Evolutionary conservation across 2,113 vertebrate genomes (phyloP), one percentile per base, ranked within the genome.

Genomic region (Nycticebus coucang): DNA sequence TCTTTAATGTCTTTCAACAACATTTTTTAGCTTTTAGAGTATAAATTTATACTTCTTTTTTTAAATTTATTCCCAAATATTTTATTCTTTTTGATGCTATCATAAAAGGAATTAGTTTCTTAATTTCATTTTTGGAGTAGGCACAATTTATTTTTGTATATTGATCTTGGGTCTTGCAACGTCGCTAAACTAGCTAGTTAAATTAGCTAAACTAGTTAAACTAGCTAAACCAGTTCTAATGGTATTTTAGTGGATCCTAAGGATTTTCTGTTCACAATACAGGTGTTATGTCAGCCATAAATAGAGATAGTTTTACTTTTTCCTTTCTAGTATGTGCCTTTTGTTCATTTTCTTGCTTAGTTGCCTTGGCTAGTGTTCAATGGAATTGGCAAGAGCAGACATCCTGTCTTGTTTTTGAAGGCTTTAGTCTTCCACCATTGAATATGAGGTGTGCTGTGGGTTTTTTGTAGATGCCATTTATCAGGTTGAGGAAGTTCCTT

Each of bases 1-100:
- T 62, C 50, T 93, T 95, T 90, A 55, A 45, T 95, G 81, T 87
- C 53, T 88, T 93, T 66, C 41, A 92, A 69, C 7, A 41, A 7
- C 64, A 35, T 95, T 95, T 95, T 96, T 4, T 93, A 55, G 55
- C 83, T 91, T 84, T 87, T 41, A 84, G 71, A 87, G 19, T 89
- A 7, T 79, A 45, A 71, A 3, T 97, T 87, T 87, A 1, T 11
- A 74, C 37, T 59, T 68, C 13, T 82, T 88, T 92, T 84, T 64
- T 83, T 87, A 92, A 96, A 33, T 91, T 87, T 86, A 66, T 91
- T 93, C 30, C 41, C 80, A 71, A 35, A 11, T 79, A 71, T 84
- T 78, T 94, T 77, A 80, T 87, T 90, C 21, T 81, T 94, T 90
- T 85, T 91, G 30, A 55, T 95, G 59, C 45, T 82, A 53, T 69